These are phyloP conservation scores for Sinella curviseta DNA, from an alignment of 1,140 invertebrate species.

Conservation along the genomic window DNA sequence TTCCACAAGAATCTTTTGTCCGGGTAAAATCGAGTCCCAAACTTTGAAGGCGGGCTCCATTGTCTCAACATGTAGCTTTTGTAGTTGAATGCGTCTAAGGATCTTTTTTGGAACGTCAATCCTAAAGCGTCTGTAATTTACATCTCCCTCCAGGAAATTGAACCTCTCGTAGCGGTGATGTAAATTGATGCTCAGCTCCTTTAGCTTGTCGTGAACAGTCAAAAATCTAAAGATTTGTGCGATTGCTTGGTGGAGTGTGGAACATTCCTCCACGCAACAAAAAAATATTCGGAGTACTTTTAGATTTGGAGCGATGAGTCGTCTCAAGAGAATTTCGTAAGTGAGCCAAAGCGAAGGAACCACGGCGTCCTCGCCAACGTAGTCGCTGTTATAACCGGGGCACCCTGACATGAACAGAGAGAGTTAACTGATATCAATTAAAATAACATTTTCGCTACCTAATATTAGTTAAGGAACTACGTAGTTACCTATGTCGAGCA, in stretches of 20 bases:
- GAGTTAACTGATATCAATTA: too few species aligned
- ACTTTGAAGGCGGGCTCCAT: background rate
- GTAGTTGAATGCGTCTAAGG: background rate
- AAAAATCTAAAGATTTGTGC: slow-evolving; percentile 1
- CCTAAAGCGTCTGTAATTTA: background rate
- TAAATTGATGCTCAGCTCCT: background rate
- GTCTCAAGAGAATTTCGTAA: background rate
- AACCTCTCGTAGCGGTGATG: background rate
- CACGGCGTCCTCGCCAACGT: background rate
- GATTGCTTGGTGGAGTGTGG: background rate
- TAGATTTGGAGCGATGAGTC: background rate
- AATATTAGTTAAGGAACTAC: too few species aligned
- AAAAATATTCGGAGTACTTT: background rate
- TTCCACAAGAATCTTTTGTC: background rate
- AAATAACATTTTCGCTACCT: too few species aligned
- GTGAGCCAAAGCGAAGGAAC: background rate
- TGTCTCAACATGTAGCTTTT: background rate
- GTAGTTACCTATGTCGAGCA: background rate
- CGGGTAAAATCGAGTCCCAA: background rate
- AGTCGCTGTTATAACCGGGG: background rate
- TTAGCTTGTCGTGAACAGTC: background rate
- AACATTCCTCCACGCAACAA: background rate
- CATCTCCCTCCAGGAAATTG: background rate
- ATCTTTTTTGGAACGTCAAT: background rate
- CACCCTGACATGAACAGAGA: background rate